Evolutionary conservation across 30 jellyfish, hydroid and myxozoan species (phyloP), one percentile per base, ranked within the genome.

Genomic region (Haliclystus octoradiatus): DNA sequence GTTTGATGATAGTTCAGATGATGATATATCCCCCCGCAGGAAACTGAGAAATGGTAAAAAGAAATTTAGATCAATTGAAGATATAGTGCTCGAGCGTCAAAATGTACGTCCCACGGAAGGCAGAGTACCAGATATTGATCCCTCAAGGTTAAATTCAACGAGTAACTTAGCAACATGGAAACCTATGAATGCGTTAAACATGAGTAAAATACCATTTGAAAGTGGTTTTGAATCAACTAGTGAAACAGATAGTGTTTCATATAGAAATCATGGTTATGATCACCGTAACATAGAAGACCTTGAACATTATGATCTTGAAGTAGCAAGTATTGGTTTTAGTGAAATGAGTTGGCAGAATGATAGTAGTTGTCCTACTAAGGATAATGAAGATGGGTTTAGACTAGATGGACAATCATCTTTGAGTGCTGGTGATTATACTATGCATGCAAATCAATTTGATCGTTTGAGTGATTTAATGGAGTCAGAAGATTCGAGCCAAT

Each of bases 271-370:
- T 52, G 34, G 53, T 26, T 50, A 73, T 1, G 93, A 71, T 5
- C 24, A 9, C 3, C 72, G n/a, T n/a, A n/a, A 52, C 74, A 63
- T 85, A 0, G 81, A 84, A 57, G 92, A 70, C 77, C 76, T 77
- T 12, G 95, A 84, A 71, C 78, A 65, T 50, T 84, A 84, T 51
- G 92, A 84, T 63, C 71, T 84, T 30, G 95, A 84, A 47, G 92
- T 68, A 2, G 95, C 92, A 0, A 84, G 95, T 35, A 77, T 84
- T 7, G 92, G 87, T 24, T 84, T 72, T 79, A 84, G 95, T 60
- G 95, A 84, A 69, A 84, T 84, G 95, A 84, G 95, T 69, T 84
- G 86, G 83, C 92, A 77, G 50, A 68, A 84, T 71, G 95, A 84
- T 63, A 62, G 27, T 12, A 40, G 50, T 5, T 62, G 27, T 1